These are phyloP conservation scores for Merluccius polli DNA, from an alignment of 2,797 vertebrate genomes.

Conservation along the genomic window DNA sequence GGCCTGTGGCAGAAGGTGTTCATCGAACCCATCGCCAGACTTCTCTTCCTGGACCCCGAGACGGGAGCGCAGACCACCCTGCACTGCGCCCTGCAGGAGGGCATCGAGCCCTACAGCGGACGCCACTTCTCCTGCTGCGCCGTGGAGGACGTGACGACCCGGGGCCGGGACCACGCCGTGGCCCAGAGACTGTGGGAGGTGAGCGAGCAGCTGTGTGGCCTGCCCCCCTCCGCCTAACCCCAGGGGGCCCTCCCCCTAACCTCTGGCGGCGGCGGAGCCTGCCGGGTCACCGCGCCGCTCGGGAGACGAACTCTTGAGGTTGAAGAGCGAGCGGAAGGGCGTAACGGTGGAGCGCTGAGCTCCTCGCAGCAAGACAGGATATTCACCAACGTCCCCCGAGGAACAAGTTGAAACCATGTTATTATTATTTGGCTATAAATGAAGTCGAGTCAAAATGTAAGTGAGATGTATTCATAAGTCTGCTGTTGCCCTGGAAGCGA, in stretches of 20 bases:
- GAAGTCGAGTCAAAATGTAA: not conserved
- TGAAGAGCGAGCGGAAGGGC: not conserved
- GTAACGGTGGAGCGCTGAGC: not conserved
- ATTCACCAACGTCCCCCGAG: not conserved
- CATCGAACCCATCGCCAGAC: conserved; percentile 60
- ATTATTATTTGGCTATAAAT: not conserved
- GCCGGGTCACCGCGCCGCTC: no score
- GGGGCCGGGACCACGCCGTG: conserved; percentile 51
- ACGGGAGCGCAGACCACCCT: conserved; percentile 73
- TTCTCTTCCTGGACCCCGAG: conserved; percentile 70
- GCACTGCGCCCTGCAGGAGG: conserved; percentile 71
- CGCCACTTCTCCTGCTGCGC: conserved; percentile 68
- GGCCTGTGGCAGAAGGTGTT: conserved; percentile 71
- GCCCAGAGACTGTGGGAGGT: conserved; percentile 72
- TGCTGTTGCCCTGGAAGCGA: not conserved
- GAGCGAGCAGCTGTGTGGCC: conserved; percentile 66
- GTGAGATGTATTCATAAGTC: not conserved
- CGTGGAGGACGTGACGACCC: conserved; percentile 43
- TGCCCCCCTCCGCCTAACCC: conserved; percentile 24
- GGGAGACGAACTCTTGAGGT: not conserved
- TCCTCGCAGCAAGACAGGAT: no score
- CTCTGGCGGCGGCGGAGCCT: no score
- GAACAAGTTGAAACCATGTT: not conserved
- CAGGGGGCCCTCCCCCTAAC: not conserved
- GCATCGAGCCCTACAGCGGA: conserved; percentile 68